Evolutionary conservation across 1,140 invertebrate species (phyloP).

Genomic region (Portunus trituberculatus): DNA sequence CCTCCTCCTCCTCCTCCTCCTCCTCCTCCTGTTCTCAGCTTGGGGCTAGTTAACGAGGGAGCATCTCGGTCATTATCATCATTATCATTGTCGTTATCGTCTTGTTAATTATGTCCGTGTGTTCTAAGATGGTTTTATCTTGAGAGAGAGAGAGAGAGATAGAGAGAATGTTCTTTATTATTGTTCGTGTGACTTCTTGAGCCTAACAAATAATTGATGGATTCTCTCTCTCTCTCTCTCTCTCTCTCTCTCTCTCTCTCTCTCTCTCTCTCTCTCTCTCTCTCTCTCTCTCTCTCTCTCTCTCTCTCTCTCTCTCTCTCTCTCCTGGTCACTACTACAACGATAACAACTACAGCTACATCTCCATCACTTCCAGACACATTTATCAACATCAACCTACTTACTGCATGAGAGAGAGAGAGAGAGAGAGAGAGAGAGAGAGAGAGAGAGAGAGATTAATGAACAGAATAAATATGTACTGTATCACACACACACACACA

Average conservation of each 20-base stretch:
- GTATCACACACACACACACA: too few species aligned
- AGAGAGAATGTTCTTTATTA: not conserved
- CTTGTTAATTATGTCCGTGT: not conserved
- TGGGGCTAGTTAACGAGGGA: not conserved
- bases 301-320: not conserved
- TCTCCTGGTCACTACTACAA: not conserved
- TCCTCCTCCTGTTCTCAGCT: not conserved
- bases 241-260: conserved; percentile 46
- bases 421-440: too few species aligned
- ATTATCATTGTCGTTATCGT: not conserved
- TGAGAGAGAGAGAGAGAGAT: not conserved
- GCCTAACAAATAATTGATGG: too few species aligned
- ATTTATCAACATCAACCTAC: too few species aligned
- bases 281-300: not conserved
- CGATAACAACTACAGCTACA: not conserved
- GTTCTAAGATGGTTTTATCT: too few species aligned
- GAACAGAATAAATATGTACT: too few species aligned
- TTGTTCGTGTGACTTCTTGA: not conserved
- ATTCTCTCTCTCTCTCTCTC: conserved; percentile 29
- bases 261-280: conserved; percentile 26
- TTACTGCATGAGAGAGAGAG: not conserved
- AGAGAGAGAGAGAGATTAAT: too few species aligned
- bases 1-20: not conserved
- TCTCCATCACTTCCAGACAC: too few species aligned
- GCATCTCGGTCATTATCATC: not conserved